Evolutionary conservation across 2,888 invertebrate species (phyloP).

Genomic region (Sesamia inferens): DNA sequence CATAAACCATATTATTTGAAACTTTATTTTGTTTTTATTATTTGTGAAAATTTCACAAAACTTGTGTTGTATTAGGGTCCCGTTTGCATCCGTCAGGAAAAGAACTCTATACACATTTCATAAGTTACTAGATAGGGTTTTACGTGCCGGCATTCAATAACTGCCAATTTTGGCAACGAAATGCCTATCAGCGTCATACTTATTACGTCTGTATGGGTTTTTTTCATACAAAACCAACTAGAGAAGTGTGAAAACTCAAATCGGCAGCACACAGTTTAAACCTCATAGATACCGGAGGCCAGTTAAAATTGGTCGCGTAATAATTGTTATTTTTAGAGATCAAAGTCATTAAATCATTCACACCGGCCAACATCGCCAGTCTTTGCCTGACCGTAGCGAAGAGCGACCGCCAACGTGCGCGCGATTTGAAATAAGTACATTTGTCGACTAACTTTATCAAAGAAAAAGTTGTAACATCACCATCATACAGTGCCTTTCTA

Average conservation of each 20-base stretch:
- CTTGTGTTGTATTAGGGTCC: neutral
- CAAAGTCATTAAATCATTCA: constrained; percentile 67
- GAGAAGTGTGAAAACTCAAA: neutral
- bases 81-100: neutral
- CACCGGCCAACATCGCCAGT: constrained; percentile 37
- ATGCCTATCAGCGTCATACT: constrained; percentile 13
- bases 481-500: constrained; percentile 11
- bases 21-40: too few relatives aligned
- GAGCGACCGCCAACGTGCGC: constrained; percentile 35
- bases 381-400: constrained; percentile 11
- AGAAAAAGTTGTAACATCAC: constrained; percentile 34
- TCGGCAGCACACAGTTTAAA: neutral
- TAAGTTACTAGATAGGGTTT: neutral
- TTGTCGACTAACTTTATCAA: constrained; percentile 16
- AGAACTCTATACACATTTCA: neutral
- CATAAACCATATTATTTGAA: too few relatives aligned
- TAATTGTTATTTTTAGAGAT: constrained; percentile 73
- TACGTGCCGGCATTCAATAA: neutral
- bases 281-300: neutral
- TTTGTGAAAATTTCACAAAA: too few relatives aligned
- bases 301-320: constrained; percentile 44
- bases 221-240: constrained; percentile 8
- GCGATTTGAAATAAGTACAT: neutral
- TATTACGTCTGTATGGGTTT: constrained; percentile 29
- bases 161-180: constrained; percentile 4